Base-by-base conservation (phyloP, 2,797 vertebrate species). In the Argentina silus region DNA sequence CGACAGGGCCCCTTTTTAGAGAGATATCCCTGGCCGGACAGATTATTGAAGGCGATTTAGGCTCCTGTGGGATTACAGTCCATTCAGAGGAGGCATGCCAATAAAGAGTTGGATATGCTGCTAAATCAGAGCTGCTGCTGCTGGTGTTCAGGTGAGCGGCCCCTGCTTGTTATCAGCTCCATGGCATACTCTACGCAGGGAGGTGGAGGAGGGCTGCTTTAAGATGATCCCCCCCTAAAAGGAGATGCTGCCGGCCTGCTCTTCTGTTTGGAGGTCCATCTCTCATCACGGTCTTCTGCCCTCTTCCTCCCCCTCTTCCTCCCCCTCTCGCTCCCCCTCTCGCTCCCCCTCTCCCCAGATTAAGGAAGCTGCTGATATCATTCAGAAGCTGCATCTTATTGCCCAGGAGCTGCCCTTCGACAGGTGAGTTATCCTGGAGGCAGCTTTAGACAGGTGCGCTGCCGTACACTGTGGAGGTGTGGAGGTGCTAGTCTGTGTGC, bases 301-400 rank as follows among this genome's bases (percentile, higher is more conserved):
- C 55, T 81, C 73, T 70, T 72, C 79, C 61, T 78, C 60, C 66
- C 69, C 47, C 70, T 80, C 69, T 77, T 17, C 61, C 36, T 57
- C 27, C 56, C 56, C 72, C 47, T 15, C 72, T 6, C 27, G 7
- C 43, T 6, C 8, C 12, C 17, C n/a, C n/a, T 59, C 43, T 69
- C 60, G 56, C n/a, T 69, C 67, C 70, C 45, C 65, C 60, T 75
- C 79, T 80, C 83, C 74, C 86, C 91, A 99, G 98, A 99, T 99
- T 93, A 98, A 99, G 91, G 98, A 99, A 80, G 98, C 98, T 85
- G 98, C 98, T 88, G 98, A 99, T 92, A 99, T 99, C 86, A 99
- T 99, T 94, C 98, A 99, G 93, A 99, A 99, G 89, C 93, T 99
- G 81, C 98, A 99, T 90, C 93, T 99, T 91, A 99, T 99, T 84